These are phyloP conservation scores for Megalonaias nervosa DNA, from an alignment of 1,140 invertebrate species.

Conservation along the genomic window DNA sequence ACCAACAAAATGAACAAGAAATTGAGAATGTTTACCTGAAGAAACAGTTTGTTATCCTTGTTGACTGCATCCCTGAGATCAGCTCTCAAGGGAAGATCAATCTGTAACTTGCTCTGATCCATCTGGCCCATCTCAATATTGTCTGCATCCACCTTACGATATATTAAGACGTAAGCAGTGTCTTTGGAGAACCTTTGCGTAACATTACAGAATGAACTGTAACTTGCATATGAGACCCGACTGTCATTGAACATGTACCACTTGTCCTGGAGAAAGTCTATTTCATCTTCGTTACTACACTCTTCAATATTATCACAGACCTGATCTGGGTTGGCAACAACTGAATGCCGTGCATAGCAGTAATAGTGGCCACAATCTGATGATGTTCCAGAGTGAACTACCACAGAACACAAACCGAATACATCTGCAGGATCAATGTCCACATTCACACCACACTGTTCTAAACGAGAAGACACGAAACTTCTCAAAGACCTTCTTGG, in stretches of 20 bases:
- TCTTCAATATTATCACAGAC: constrained; percentile 40
- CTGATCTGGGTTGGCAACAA: constrained; percentile 42
- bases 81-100: constrained; percentile 65
- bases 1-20: too few relatives aligned
- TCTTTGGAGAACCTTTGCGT: constrained; percentile 77
- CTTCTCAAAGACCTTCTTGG: constrained; percentile 33
- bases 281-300: constrained; percentile 40
- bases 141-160: constrained; percentile 70
- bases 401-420: constrained; percentile 85
- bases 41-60: constrained; percentile 70
- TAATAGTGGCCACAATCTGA: constrained; percentile 91
- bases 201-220: constrained; percentile 78
- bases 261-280: constrained; percentile 69
- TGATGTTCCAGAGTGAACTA: constrained; percentile 86
- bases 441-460: constrained; percentile 60
- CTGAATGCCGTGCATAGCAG: constrained; percentile 79
- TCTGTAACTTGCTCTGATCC: constrained; percentile 35
- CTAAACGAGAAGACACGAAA: constrained; percentile 30
- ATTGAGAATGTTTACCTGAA: constrained; percentile 53
- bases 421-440: constrained; percentile 54
- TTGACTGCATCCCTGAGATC: constrained; percentile 72
- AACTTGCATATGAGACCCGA: constrained; percentile 77
- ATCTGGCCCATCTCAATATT: constrained; percentile 28
- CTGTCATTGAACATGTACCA: constrained; percentile 90
- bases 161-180: constrained; percentile 89